Conservation (phyloP, 2,888 invertebrate species). For the Andrena marginata region DNA sequence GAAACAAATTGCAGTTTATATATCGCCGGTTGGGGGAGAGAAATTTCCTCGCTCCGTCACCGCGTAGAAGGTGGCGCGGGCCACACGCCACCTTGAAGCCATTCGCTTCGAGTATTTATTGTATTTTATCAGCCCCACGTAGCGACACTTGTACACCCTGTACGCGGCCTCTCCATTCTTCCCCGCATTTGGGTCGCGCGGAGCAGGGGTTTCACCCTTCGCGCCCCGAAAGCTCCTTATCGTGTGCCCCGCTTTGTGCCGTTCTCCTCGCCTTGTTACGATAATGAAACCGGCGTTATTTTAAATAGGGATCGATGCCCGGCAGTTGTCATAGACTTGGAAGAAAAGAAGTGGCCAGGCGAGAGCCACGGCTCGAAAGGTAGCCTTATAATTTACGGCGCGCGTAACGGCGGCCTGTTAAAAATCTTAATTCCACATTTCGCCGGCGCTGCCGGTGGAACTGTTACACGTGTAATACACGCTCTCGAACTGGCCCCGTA, state of each 20-base stretch:
- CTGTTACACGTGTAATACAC: slow-evolving; percentile 28
- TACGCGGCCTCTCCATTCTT: slow-evolving; percentile 9
- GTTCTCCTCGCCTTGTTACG: slow-evolving; percentile 4
- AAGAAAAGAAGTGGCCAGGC: slow-evolving; percentile 24
- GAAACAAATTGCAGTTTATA: slow-evolving; percentile 18
- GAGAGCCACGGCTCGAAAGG: slow-evolving; percentile 12
- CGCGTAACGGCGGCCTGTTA: neutral
- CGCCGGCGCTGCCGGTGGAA: neutral
- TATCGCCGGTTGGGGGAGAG: neutral
- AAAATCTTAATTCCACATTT: slow-evolving; percentile 26
- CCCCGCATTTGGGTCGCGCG: slow-evolving; percentile 18
- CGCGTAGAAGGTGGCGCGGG: slow-evolving; percentile 8
- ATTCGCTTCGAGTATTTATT: slow-evolving; percentile 41
- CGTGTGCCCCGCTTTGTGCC: neutral
- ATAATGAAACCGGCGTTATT: slow-evolving; percentile 38
- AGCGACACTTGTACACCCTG: slow-evolving; percentile 10
- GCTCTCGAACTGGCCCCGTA: neutral
- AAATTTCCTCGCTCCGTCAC: slow-evolving; percentile 32
- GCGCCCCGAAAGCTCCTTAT: neutral
- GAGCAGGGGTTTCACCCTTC: neutral
- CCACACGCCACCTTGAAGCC: slow-evolving; percentile 11
- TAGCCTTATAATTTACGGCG: slow-evolving; percentile 21
- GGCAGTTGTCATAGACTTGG: slow-evolving; percentile 32
- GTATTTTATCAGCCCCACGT: slow-evolving; percentile 32
- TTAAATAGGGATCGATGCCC: slow-evolving; percentile 52